Percentiles rank a stretch among this genome's conserved stretches.
These are phyloP conservation scores for Melipona beecheii DNA, from an alignment of 2,888 invertebrate species.

Conservation along the genomic window DNA sequence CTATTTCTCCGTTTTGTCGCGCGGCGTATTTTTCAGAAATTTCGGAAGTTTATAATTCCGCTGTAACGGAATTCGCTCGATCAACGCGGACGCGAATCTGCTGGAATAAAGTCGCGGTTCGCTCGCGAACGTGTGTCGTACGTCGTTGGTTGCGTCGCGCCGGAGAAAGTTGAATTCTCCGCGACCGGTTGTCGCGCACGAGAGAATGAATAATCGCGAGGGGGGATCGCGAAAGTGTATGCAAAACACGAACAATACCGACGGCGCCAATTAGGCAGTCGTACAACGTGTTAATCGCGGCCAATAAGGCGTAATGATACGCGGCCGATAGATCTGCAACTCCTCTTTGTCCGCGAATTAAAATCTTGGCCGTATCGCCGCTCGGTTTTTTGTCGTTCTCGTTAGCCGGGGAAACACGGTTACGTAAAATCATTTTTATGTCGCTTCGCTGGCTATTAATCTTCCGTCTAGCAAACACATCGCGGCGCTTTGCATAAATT, in stretches of 20 bases:
- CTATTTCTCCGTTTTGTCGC: neutral
- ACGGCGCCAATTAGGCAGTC: conserved; percentile 55
- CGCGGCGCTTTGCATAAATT: neutral
- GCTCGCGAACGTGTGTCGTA: no score
- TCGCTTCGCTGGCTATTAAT: neutral
- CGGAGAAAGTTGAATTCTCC: conserved; percentile 65
- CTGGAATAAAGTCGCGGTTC: no score
- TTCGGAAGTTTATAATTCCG: no score
- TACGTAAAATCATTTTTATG: neutral
- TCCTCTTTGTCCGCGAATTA: conserved; percentile 36
- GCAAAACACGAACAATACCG: conserved; percentile 47
- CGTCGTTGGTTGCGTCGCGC: conserved; percentile 39
- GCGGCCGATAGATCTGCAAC: conserved; percentile 41
- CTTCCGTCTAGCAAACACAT: neutral
- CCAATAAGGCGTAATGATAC: conserved; percentile 54
- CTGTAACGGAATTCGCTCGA: no score
- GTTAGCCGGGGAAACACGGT: neutral
- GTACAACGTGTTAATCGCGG: conserved; percentile 61
- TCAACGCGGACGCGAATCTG: no score
- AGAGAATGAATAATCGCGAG: conserved; percentile 39
- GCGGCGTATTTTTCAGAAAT: no score
- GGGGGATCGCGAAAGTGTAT: conserved; percentile 29
- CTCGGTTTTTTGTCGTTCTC: neutral
- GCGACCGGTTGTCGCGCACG: neutral
- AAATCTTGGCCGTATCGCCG: neutral